Evolutionary conservation across 2,113 vertebrate genomes (phyloP), one percentile per base, ranked within the genome.

Genomic region (Taurulus bubalis): DNA sequence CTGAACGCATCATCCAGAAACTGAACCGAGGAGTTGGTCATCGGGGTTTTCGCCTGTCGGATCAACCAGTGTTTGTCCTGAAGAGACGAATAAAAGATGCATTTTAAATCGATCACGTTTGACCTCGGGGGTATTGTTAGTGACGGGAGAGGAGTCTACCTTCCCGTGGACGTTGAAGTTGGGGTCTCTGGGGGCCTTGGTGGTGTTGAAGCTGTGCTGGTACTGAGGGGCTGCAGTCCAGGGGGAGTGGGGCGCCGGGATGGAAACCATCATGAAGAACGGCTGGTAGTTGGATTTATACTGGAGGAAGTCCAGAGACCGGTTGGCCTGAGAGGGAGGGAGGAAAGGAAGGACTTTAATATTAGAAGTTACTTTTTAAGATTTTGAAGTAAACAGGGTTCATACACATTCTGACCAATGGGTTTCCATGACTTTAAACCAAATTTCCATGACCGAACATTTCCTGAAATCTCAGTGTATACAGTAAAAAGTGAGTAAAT

Each of bases 21-120:
- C 85, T 97, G 93, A 80, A 99, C 89, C 3, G 98, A 99, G 36
- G 97, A 96, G 87, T 99, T 99, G 51, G 94, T 95, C 98, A 99
- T 99, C 53, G 98, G 98, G 8, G 97, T 98, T 91, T 98, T 99
- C 49, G 98, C 98, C 92, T 99, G 98, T 85, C 97, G 91, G 90
- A 99, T 99, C 88, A 99, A 87, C 98, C 98, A 99, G 91, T 99
- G 98, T 92, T 99, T 99, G 91, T 98, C 97, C 98, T 99, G 87
- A 85, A 34, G 22, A 78, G 24, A n/a, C n/a, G n/a, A n/a, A n/a
- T n/a, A 47, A 18, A 32, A 42, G n/a, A n/a, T 14, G 8, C 16
- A 8, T 71, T 36, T 18, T 6, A 34, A 38, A 56, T 24, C 0
- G 0, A 4, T 30, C 53, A 26, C 12, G 0, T 26, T 56, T 56